These are phyloP conservation scores for Temnothorax unifasciatus DNA, from an alignment of 2,888 invertebrate genomes.

Conservation along the genomic window DNA sequence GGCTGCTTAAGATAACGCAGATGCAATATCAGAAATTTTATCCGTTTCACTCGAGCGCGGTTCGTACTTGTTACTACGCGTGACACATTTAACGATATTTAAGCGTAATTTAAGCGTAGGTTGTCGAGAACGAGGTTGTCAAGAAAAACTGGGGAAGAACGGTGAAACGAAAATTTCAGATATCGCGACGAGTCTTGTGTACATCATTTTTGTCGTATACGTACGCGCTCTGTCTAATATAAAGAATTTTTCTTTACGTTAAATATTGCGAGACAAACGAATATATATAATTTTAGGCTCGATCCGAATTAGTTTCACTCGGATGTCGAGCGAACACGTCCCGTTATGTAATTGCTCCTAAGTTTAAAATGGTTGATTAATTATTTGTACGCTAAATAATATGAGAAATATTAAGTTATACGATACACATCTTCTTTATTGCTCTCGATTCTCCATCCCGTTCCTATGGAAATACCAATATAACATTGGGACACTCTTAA, in stretches of 20 bases:
- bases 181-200: not conserved
- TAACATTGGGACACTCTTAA: conserved; percentile 82
- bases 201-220: conserved; percentile 23
- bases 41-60: not conserved
- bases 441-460: conserved; percentile 68
- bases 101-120: not conserved
- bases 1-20: conserved; percentile 25
- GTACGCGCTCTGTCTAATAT: conserved; percentile 39
- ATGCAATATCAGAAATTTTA: conserved; percentile 35
- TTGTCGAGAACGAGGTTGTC: conserved; percentile 14
- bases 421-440: conserved; percentile 59
- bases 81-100: not conserved
- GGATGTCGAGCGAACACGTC: conserved; percentile 67
- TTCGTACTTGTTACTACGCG: not conserved
- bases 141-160: not conserved
- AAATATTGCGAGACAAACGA: conserved; percentile 54
- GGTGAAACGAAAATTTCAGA: conserved; percentile 7
- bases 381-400: conserved; percentile 84
- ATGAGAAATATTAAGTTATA: conserved; percentile 79
- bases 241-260: conserved; percentile 62
- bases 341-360: conserved; percentile 72
- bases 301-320: conserved; percentile 53
- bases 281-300: conserved; percentile 42
- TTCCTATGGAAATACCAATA: conserved; percentile 71
- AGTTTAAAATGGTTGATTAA: conserved; percentile 81